A percentile compares a stretch with the other conserved stretches of the same genome.
Evolutionary conservation across 2,797 vertebrate genomes (phyloP).

Genomic region (Pangasius krempfi): DNA sequence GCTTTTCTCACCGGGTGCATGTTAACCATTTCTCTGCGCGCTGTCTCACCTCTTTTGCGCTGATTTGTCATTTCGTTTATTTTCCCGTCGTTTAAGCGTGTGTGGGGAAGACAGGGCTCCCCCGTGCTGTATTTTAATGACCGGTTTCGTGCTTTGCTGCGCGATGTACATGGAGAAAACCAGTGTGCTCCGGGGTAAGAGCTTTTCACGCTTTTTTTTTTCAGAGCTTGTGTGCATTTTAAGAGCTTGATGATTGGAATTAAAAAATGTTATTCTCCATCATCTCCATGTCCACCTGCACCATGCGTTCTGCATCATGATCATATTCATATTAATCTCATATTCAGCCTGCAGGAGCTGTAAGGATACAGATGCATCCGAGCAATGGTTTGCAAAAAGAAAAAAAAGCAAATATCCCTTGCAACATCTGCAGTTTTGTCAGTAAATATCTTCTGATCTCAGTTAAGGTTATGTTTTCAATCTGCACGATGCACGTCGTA

Average conservation of each 20-base stretch:
- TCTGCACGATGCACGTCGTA: not conserved
- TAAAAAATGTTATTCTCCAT: not conserved
- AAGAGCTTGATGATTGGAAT: constrained; percentile 5
- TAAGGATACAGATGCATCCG: not conserved
- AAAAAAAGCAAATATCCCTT: not conserved
- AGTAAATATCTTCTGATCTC: not conserved
- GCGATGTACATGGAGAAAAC: constrained; percentile 84
- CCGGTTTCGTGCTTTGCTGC: constrained; percentile 82
- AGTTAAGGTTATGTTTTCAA: not conserved
- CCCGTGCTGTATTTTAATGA: constrained; percentile 78
- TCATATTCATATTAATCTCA: not conserved
- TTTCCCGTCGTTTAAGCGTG: constrained; percentile 66
- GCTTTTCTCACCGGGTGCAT: constrained; percentile 2
- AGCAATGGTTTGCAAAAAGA: not conserved
- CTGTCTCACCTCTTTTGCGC: not conserved
- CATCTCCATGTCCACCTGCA: not conserved
- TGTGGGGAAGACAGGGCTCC: constrained; percentile 66
- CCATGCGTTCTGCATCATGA: not conserved
- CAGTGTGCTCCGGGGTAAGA: constrained; percentile 79
- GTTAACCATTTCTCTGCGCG: not conserved
- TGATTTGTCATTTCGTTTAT: constrained; percentile 8
- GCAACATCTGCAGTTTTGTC: not conserved
- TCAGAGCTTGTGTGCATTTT: not conserved
- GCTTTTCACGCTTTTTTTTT: not conserved
- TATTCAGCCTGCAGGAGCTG: not conserved